Conservation (phyloP, 2,113 vertebrate species). For the mouse (Mus musculus) region GRCm39 chr2:44954501-44955000, state of each 20-base stretch:
- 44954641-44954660: constrained; percentile 38
- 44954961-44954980: not conserved
- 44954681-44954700: constrained; percentile 22
- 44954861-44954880: not conserved
- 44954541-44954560: not conserved
- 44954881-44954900: not conserved
- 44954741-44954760: not conserved
- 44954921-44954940: constrained; percentile 26
- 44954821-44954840: not conserved
- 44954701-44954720: not conserved
- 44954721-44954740: not conserved
- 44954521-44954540: not conserved
- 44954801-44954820: not conserved
- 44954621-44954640: constrained; percentile 6
- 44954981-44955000: not conserved
- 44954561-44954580: not conserved
- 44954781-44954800: not conserved
- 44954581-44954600: not conserved
- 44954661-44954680: constrained; percentile 1
- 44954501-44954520: not conserved
- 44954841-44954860: not conserved
- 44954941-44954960: not conserved
- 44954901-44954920: not conserved
- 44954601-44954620: no score
- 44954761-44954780: not conserved